These are phyloP conservation scores for Setophaga kirtlandii DNA, from an alignment of 2,113 vertebrate genomes.

Conservation along the genomic window DNA sequence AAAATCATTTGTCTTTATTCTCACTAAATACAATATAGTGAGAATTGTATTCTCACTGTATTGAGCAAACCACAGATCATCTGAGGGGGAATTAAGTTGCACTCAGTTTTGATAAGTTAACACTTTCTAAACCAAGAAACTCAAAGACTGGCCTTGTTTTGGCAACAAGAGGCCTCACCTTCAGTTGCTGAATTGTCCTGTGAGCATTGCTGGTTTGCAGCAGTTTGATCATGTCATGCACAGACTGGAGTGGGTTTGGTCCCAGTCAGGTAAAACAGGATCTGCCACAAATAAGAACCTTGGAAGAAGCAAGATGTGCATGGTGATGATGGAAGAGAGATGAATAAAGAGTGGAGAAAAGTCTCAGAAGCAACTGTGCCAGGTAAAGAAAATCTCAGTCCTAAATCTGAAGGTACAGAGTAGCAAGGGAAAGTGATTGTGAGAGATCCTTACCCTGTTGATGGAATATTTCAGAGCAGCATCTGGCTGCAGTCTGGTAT, in stretches of 20 bases:
- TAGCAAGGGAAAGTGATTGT: not conserved
- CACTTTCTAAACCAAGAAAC: not conserved
- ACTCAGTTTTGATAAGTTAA: not conserved
- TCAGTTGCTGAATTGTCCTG: not conserved
- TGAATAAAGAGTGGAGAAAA: not conserved
- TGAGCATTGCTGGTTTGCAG: not conserved
- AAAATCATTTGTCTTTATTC: not conserved
- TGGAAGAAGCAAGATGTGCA: not conserved
- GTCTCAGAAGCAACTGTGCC: not conserved
- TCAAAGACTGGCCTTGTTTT: not conserved
- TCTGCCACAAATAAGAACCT: not conserved
- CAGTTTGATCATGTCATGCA: not conserved
- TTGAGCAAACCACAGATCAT: not conserved
- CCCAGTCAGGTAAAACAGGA: not conserved
- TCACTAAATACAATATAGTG: not conserved
- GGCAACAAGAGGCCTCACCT: not conserved
- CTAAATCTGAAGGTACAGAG: not conserved
- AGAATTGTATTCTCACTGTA: not conserved
- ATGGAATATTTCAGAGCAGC: not conserved
- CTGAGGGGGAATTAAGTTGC: not conserved
- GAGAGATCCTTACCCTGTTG: not conserved
- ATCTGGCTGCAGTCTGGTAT: not conserved
- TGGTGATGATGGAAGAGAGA: not conserved
- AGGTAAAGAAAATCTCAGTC: not conserved
- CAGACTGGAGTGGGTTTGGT: not conserved